These are phyloP conservation scores for Rosalia funebris DNA, from an alignment of 2,888 invertebrate species.

Conservation along the genomic window DNA sequence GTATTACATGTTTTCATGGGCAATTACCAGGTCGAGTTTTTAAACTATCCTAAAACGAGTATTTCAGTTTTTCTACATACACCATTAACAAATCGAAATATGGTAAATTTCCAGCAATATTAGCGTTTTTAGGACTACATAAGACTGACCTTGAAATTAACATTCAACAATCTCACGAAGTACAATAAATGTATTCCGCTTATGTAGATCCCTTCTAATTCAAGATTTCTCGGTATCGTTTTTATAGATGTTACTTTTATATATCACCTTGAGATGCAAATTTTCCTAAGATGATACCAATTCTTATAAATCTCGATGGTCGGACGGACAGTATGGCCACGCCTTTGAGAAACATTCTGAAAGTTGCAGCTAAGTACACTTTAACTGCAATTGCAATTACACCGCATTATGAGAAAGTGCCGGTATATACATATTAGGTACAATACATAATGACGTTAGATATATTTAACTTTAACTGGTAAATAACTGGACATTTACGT, in stretches of 20 bases:
- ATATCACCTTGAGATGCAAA: no score
- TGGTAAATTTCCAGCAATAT: neutral
- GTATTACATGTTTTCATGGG: no score
- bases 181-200: neutral
- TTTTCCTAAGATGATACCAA: no score
- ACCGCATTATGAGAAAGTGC: neutral
- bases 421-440: neutral
- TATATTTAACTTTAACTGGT: neutral
- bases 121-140: neutral
- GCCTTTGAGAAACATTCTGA: neutral
- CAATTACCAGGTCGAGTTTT: no score
- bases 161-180: neutral
- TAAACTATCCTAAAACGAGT: no score
- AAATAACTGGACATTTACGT: neutral
- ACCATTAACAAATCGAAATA: neutral
- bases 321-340: no score
- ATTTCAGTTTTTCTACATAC: neutral
- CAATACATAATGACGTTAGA: neutral
- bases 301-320: no score
- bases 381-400: slow-evolving; percentile 1
- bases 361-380: neutral
- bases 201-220: neutral
- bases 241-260: no score
- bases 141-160: neutral
- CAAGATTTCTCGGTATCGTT: no score